A percentile compares a stretch with the other conserved stretches of the same genome.
phyloP scores from a whole-genome alignment of 2,113 vertebrate species.

The Tragulus kanchil region DNA sequence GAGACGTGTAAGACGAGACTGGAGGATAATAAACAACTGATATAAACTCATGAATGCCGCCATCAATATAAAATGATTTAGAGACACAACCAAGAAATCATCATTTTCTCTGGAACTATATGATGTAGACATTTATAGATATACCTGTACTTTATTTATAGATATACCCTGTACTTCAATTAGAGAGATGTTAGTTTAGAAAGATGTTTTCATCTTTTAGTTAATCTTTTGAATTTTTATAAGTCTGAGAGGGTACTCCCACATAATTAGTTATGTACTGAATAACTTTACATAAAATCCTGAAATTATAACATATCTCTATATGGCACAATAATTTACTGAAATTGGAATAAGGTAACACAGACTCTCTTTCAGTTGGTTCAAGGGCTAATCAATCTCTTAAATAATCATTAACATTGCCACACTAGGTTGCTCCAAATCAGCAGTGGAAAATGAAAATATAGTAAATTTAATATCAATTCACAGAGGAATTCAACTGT shows the following conservation, averaged over 20 bases:
- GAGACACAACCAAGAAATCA: not conserved
- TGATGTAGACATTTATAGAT: not conserved
- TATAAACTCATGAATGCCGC: not conserved
- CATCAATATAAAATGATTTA: not conserved
- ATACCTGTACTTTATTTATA: not conserved
- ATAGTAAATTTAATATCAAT: not conserved
- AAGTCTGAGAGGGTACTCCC: not conserved
- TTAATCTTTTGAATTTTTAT: not conserved
- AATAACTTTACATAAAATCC: constrained; percentile 19
- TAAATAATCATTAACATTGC: constrained; percentile 20
- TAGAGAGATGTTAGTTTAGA: not conserved
- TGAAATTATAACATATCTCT: constrained; percentile 13
- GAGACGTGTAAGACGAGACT: not conserved
- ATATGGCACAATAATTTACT: not conserved
- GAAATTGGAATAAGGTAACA: constrained; percentile 6
- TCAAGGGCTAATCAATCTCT: not conserved
- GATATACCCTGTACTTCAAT: not conserved
- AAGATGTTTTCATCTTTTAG: not conserved
- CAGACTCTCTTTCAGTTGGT: not conserved
- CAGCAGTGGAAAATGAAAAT: constrained; percentile 39
- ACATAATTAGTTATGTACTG: not conserved
- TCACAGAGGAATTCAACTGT: not conserved
- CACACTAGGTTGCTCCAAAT: not conserved
- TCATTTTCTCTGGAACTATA: not conserved
- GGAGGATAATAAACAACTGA: not conserved